Evolutionary conservation across 2,113 vertebrate species (phyloP), one percentile per base, ranked within the genome.

Genomic region (Colossoma macropomum): DNA sequence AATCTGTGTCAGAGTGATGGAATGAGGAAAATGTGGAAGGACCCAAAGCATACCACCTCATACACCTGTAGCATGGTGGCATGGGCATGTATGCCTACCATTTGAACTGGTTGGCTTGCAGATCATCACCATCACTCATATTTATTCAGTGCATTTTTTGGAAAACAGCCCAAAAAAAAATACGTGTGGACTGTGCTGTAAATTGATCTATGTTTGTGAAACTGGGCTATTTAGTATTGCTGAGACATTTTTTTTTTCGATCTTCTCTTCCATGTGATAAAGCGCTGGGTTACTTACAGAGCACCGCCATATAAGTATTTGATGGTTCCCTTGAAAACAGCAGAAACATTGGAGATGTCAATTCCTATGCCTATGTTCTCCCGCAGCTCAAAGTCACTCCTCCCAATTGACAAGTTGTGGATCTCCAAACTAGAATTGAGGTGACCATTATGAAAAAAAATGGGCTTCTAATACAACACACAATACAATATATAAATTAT

Each of bases 261-360:
- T 9, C 9, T 41, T 10, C 13, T 48, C 45, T 38, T 11, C 23
- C 7, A 48, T 59, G 52, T 68, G 23, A 63, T 34, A 74, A 77
- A 41, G 62, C 38, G 77, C 30, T 73, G 17, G 28, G n/a, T 21
- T 19, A 94, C 96, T 96, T 63, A 96, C 95, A 97, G 89, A 94
- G 94, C 93, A 79, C 89, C 90, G 0, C 90, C 92, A 0, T 97
- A 97, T 86, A 91, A 93, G 0, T 97, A 97, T 84, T 89, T 90
- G 69, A 97, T 83, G 41, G 93, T 96, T 56, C 97, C 97, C 77
- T 72, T 92, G 88, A 97, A 97, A 86, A 88, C 48, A 0, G 93
- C 95, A 0, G 95, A 95, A 32, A 94, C 92, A 0, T 96, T 96
- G 72, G 89, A 92, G 28, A 97, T 95, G 65, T 87, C 82, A 70